These are phyloP conservation scores for Diplogasteroides magnus DNA, from an alignment of 1,140 invertebrate genomes.

Conservation along the genomic window DNA sequence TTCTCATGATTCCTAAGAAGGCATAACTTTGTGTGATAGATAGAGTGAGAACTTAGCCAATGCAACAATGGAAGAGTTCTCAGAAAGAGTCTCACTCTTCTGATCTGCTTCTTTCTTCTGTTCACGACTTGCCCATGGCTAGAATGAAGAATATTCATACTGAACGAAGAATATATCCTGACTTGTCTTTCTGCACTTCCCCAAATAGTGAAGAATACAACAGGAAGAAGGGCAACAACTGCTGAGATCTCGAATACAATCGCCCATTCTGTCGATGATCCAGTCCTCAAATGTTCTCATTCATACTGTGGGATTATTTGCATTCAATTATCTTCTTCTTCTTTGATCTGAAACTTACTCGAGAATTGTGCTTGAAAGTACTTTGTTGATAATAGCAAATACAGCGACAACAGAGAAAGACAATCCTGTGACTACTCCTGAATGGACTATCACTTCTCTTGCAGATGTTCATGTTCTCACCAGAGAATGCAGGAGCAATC, in stretches of 20 bases:
- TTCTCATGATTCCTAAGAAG: not conserved
- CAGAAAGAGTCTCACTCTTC: not conserved
- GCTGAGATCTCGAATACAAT: constrained; percentile 45
- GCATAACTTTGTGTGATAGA: not conserved
- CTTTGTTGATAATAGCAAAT: constrained; percentile 44
- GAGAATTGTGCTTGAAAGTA: constrained; percentile 38
- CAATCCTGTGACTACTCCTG: constrained; percentile 50
- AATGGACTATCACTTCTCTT: too few species aligned
- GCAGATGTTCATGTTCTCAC: too few species aligned
- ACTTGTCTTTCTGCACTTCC: constrained; percentile 36
- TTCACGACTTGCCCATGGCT: not conserved
- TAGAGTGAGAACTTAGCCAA: not conserved
- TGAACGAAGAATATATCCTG: too few species aligned
- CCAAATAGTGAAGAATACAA: constrained; percentile 46
- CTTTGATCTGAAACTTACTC: constrained; percentile 10
- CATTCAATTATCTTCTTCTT: not conserved
- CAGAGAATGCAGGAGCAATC: constrained; percentile 49
- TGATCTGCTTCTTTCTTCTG: not conserved
- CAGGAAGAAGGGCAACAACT: constrained; percentile 40
- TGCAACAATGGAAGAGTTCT: not conserved
- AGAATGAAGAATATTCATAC: not conserved
- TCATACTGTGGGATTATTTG: not conserved
- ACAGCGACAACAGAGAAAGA: constrained; percentile 50
- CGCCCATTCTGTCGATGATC: constrained; percentile 38
- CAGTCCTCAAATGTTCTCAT: constrained; percentile 16